Evolutionary conservation across 2,113 vertebrate species (phyloP).

Genomic region (Podarcis raffonei): DNA sequence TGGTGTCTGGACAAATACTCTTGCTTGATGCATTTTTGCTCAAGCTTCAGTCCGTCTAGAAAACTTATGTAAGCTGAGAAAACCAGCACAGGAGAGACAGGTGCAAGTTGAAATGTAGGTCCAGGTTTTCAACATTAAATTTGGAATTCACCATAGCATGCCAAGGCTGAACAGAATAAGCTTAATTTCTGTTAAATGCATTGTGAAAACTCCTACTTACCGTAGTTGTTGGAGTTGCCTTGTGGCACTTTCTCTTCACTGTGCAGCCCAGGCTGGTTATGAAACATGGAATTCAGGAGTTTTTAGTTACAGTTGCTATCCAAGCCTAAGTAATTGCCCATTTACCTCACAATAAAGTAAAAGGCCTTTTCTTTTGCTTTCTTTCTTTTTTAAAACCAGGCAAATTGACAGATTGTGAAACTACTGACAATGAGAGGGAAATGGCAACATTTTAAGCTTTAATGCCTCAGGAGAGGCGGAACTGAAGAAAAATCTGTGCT

Average conservation of each 20-base stretch:
- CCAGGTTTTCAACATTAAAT: conserved; percentile 16
- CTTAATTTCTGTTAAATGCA: conserved; percentile 5
- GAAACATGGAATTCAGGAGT: neutral
- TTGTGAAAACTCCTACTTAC: neutral
- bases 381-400: neutral
- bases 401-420: neutral
- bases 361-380: too few species aligned
- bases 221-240: neutral
- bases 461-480: neutral
- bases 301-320: neutral
- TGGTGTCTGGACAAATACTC: too few species aligned
- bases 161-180: fast-evolving
- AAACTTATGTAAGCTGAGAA: neutral
- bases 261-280: neutral
- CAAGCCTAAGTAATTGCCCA: conserved; percentile 10
- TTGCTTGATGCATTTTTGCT: too few species aligned
- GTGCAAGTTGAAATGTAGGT: neutral
- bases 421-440: neutral
- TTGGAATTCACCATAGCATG: neutral
- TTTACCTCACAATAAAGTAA: conserved; percentile 22
- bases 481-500: neutral
- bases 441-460: neutral
- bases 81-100: conserved; percentile 43
- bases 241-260: neutral
- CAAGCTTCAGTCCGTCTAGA: too few species aligned